Conservation (phyloP, 1,140 invertebrate genomes). For the Muscidifurax raptorellus region DNA sequence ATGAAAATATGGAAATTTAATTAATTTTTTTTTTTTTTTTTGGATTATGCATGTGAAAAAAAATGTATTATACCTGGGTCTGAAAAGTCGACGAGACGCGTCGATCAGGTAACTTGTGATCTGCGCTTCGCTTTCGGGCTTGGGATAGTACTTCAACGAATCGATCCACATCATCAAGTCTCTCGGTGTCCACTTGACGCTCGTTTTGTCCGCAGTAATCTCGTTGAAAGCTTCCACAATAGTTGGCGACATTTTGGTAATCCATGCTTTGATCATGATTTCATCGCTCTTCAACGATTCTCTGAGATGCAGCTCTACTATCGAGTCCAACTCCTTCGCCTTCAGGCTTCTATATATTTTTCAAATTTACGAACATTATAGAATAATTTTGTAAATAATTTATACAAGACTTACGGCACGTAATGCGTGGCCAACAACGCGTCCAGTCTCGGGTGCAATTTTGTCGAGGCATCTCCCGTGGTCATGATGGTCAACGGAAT, state of each 20-base stretch:
- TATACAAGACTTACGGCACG: slow-evolving; percentile 58
- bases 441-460: slow-evolving; percentile 70
- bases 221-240: slow-evolving; percentile 61
- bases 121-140: slow-evolving; percentile 58
- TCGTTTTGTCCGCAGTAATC: slow-evolving; percentile 29
- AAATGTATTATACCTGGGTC: slow-evolving; percentile 55
- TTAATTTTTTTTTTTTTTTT: neutral
- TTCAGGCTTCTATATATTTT: slow-evolving; percentile 48
- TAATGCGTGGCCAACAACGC: slow-evolving; percentile 66
- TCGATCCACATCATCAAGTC: slow-evolving; percentile 68
- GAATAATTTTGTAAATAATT: slow-evolving; percentile 20
- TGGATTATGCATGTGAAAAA: neutral
- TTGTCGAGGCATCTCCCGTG: slow-evolving; percentile 65
- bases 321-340: slow-evolving; percentile 60
- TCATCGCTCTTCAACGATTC: slow-evolving; percentile 59
- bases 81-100: slow-evolving; percentile 63
- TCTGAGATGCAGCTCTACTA: slow-evolving; percentile 66
- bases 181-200: slow-evolving; percentile 59
- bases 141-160: slow-evolving; percentile 65
- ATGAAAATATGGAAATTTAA: neutral
- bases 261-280: slow-evolving; percentile 61
- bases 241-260: slow-evolving; percentile 58
- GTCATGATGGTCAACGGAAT: slow-evolving; percentile 67
- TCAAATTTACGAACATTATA: neutral
- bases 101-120: slow-evolving; percentile 64